Conservation (phyloP, 2,113 vertebrate genomes). For the Butorides virescens region DNA sequence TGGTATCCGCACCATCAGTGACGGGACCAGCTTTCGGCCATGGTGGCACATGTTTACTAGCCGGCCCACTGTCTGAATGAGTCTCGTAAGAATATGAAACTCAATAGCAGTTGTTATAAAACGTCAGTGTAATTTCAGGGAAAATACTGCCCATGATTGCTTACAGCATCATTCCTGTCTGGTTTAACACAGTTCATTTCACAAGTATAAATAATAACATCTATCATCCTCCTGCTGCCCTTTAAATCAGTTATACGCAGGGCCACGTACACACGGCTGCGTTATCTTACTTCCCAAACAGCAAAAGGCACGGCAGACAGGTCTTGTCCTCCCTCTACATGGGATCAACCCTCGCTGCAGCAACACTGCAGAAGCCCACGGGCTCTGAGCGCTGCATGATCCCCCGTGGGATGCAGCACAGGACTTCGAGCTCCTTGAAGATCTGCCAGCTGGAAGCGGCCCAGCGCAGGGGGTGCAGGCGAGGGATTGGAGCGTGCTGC, state of each 20-base stretch:
- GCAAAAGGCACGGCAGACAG: neutral
- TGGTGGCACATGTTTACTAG: rapidly evolving
- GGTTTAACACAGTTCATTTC: neutral
- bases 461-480: rapidly evolving
- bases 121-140: neutral
- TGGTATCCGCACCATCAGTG: neutral
- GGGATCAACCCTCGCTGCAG: neutral
- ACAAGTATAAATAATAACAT: neutral
- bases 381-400: neutral
- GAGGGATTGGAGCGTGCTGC: rapidly evolving
- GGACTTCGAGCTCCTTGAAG: neutral
- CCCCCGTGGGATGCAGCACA: neutral
- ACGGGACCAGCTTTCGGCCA: neutral
- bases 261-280: neutral
- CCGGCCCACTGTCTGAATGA: neutral
- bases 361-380: neutral
- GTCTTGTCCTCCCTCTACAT: neutral
- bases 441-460: neutral
- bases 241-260: neutral
- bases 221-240: neutral
- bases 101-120: neutral
- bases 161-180: neutral
- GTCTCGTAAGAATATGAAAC: neutral
- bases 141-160: neutral
- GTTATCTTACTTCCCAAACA: neutral